Evolutionary conservation across 1,140 invertebrate species (phyloP), one percentile per base, ranked within the genome.

Genomic region (Maniola jurtina): DNA sequence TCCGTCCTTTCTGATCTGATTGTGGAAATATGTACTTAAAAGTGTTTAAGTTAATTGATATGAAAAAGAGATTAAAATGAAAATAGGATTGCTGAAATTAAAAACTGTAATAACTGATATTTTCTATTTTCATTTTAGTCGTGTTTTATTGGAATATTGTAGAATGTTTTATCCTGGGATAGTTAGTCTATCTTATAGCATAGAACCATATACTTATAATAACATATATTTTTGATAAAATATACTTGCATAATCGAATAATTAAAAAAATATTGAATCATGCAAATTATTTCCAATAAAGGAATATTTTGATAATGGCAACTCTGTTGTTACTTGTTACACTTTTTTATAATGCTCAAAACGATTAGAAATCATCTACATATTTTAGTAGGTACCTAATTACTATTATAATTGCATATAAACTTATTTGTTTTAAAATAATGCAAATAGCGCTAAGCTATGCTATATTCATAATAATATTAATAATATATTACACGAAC

Each of bases 51-150:
- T 60, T 63, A 69, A 50, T 50, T 45, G 36, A 14, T 50, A 59
- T 63, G 16, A 42, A 68, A 48, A 42, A 66, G 55, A 61, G 86
- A 89, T 83, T 89, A 74, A 89, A 89, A 89, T 89, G 86, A 85
- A 75, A 89, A 89, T 89, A 89, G 86, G 86, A 87, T 79, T 77
- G 16, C 64, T 77, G 68, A 66, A 60, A 75, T 35, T 40, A 64
- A 73, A 76, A 74, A 48, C 36, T 62, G 61, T 65, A 45, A 48
- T 66, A 71, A 73, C 66, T 72, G 65, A 61, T 67, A 58, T 70
- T 77, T 89, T 89, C 86, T 89, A 89, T 88, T 89, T 88, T 88
- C 86, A 89, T 89, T 89, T 88, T 84, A 87, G 80, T 88, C 86
- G 73, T 36, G 33, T 42, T 61, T 45, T 56, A 56, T 57, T 38